Evolutionary conservation across 1,140 invertebrate genomes (phyloP), one percentile per base, ranked within the genome.

Genomic region (Drosophila kepulauana): DNA sequence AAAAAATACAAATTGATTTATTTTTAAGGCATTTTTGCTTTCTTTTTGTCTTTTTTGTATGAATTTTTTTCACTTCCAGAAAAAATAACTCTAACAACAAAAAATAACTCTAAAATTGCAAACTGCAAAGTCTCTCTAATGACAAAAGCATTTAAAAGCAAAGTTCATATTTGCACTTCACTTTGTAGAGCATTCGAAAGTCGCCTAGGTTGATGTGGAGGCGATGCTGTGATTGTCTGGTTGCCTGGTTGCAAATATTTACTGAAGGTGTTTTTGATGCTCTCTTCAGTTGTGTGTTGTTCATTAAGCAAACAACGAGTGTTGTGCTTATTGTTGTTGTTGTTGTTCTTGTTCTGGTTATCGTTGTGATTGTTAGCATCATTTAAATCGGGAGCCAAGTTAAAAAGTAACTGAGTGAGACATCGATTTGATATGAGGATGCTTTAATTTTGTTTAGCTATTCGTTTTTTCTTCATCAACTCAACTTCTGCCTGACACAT

Each of bases 271-370:
- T 82, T 79, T 78, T 64, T 75, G 67, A 48, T 75, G 61, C 64
- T 71, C 67, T 71, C 13, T 25, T 25, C 15, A 28, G 63, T 38
- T 63, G 38, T 68, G 46, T 46, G 51, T 48, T 85, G 80, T 76
- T 88, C 79, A 88, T 79, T 88, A 82, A 79, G 68, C 79, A 82
- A 87, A 88, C 82, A 86, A 56, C 65, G 49, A 79, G 49, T 73
- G 35, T 20, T 59, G 35, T 20, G 30, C 33, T 33, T 16, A 46
- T 33, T 62, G 43, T 35, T 51, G 66, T 30, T 51, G 20, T 41
- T 15, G 15, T 16, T 59, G 65, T 13, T 48, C n/a, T 33, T 41
- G 33, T n/a, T 48, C 35, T 38, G 35, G 35, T 38, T 51, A 41
- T 43, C 41, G 59, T 43, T 71, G 61, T 46, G 73, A 51, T 72